A percentile compares a stretch with the other conserved stretches of the same genome.
phyloP scores from a whole-genome alignment of 1,140 invertebrate genomes.

The Manduca sexta region DNA sequence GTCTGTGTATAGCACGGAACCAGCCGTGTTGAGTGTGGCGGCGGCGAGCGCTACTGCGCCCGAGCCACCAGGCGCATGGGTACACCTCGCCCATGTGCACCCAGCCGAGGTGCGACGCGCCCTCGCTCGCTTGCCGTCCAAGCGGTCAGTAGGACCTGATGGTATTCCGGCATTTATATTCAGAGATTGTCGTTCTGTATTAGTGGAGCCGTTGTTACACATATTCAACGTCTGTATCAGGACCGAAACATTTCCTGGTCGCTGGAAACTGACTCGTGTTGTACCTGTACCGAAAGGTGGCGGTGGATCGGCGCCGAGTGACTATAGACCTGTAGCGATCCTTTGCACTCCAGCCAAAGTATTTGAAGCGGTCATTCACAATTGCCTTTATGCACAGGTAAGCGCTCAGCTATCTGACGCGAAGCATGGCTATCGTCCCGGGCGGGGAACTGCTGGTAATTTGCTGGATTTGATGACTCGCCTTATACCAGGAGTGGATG shows the following conservation, averaged over 20 bases:
- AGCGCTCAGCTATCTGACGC: not conserved
- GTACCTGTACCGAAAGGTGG: not conserved
- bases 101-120: not conserved
- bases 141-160: slow-evolving; percentile 6
- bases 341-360: slow-evolving; percentile 2
- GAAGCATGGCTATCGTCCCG: slow-evolving; percentile 4
- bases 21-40: not conserved
- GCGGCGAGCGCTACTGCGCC: not conserved
- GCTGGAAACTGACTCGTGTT: slow-evolving; percentile 1
- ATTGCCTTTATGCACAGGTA: not conserved
- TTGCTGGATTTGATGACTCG: slow-evolving; percentile 2
- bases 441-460: not conserved
- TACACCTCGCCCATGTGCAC: too few relatives aligned
- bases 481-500: slow-evolving; percentile 7
- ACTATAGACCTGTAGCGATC: not conserved
- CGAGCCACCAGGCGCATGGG: too few relatives aligned
- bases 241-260: not conserved
- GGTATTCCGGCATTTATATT: slow-evolving; percentile 6
- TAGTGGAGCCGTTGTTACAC: slow-evolving; percentile 6
- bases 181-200: slow-evolving; percentile 4
- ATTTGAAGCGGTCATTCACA: slow-evolving; percentile 2
- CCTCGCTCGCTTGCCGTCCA: not conserved
- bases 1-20: not conserved
- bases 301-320: not conserved
- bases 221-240: slow-evolving; percentile 8